Evolutionary conservation across 2,888 invertebrate species (phyloP).

Genomic region (Trissoscelio sp.): DNA sequence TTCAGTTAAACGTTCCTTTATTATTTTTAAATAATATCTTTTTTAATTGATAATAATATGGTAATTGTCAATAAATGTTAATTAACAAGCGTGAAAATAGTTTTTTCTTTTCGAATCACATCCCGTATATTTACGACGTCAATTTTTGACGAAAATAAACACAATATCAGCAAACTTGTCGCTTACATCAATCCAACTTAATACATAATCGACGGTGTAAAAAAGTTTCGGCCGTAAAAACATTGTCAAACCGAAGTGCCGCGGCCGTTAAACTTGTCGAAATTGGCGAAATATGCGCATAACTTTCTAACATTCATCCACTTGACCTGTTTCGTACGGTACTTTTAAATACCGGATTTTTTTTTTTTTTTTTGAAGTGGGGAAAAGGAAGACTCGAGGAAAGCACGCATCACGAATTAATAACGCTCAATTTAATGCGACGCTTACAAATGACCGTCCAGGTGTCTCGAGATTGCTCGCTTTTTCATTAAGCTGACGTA

Average conservation of each 20-base stretch:
- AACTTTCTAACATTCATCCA: conserved; percentile 64
- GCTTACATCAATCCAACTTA: conserved; percentile 41
- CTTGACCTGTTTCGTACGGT: conserved; percentile 53
- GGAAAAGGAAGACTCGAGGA: conserved; percentile 52
- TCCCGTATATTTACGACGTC: conserved; percentile 5
- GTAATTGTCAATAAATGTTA: neutral
- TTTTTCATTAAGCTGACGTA: conserved; percentile 67
- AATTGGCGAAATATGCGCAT: conserved; percentile 57
- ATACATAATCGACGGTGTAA: conserved; percentile 47
- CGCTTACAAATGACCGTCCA: conserved; percentile 67
- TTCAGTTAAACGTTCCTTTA: too few relatives aligned
- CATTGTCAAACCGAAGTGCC: conserved; percentile 46
- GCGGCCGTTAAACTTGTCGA: conserved; percentile 42
- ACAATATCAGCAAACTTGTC: conserved; percentile 33
- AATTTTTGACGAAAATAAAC: conserved; percentile 34
- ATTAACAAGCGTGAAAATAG: neutral
- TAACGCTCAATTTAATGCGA: conserved; percentile 67
- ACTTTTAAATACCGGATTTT: conserved; percentile 61
- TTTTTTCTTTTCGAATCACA: conserved; percentile 14
- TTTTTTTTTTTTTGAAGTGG: neutral
- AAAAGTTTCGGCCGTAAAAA: conserved; percentile 51
- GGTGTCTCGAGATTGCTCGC: conserved; percentile 65
- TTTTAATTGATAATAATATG: too few relatives aligned
- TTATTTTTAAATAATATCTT: too few relatives aligned
- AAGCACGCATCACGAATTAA: conserved; percentile 64